A percentile compares a stretch with the other conserved stretches of the same genome.
phyloP scores from a whole-genome alignment of 2,888 invertebrate species.

The Abrostola triplasia region DNA sequence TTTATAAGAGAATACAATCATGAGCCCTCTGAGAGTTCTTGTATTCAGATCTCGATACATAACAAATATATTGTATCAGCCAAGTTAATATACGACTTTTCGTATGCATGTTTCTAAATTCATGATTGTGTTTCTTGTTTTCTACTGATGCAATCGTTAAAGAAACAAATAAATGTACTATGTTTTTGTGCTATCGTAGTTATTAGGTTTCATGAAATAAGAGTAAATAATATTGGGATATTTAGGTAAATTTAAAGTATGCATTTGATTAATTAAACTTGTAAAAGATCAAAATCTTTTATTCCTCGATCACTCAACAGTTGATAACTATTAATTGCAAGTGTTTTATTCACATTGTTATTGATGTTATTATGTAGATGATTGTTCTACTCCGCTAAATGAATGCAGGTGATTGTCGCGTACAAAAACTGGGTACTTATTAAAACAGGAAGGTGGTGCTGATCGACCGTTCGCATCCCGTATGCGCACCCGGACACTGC shows the following conservation, averaged over 20 bases:
- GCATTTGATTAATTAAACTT: too few relatives aligned
- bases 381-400: slow-evolving; percentile 55
- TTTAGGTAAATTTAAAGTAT: background rate
- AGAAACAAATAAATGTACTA: slow-evolving; percentile 60
- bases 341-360: slow-evolving; percentile 38
- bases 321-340: too few relatives aligned
- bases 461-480: slow-evolving; percentile 76
- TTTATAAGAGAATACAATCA: slow-evolving; percentile 84
- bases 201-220: slow-evolving; percentile 4
- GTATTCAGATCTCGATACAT: slow-evolving; percentile 77
- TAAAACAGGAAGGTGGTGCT: slow-evolving; percentile 76
- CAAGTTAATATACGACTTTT: slow-evolving; percentile 67
- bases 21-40: slow-evolving; percentile 70
- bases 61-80: slow-evolving; percentile 76
- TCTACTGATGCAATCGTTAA: slow-evolving; percentile 73
- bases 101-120: slow-evolving; percentile 62
- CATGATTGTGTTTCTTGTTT: slow-evolving; percentile 53
- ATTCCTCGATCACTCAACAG: too few relatives aligned
- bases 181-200: slow-evolving; percentile 4
- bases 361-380: slow-evolving; percentile 50
- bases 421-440: slow-evolving; percentile 73
- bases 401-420: slow-evolving; percentile 70
- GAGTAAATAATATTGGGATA: background rate
- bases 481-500: slow-evolving; percentile 78
- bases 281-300: too few relatives aligned